These are phyloP conservation scores for Drosophila sordidapex DNA, from an alignment of 2,888 invertebrate species.

Conservation along the genomic window DNA sequence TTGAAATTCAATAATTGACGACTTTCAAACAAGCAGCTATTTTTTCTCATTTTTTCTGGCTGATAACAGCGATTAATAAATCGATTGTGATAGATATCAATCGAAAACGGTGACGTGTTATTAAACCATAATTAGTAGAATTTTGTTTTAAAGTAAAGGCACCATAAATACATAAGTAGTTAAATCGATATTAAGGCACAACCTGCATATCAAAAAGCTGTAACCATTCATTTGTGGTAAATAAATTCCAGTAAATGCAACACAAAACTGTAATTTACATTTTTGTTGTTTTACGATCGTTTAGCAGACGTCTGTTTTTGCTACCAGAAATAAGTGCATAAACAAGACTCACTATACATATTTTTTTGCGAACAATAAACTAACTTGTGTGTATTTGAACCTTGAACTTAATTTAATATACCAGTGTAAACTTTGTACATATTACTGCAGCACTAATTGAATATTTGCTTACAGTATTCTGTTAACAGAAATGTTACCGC, in stretches of 20 bases:
- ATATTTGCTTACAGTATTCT: not conserved
- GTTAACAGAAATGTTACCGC: not conserved
- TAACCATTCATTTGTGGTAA: not conserved
- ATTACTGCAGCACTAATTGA: not conserved
- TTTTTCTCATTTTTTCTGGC: not conserved
- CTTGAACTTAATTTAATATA: not conserved
- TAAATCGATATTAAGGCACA: not conserved
- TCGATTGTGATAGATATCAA: not conserved
- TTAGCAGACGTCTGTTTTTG: not conserved
- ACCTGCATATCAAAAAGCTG: not conserved
- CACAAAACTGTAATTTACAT: not conserved
- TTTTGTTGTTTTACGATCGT: not conserved
- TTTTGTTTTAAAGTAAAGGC: not conserved
- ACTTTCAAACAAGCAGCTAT: conserved; percentile 18
- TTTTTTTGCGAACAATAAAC: not conserved
- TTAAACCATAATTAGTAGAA: not conserved
- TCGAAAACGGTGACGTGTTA: conserved; percentile 2
- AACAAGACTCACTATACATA: not conserved
- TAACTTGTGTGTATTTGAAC: not conserved
- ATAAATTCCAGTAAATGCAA: not conserved
- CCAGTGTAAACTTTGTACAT: not conserved
- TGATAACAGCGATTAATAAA: conserved; percentile 14
- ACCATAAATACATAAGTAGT: not conserved
- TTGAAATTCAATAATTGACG: not conserved
- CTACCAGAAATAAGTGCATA: not conserved